Evolutionary conservation across 2,797 vertebrate genomes (phyloP).

Genomic region (Onychomys arenicola): DNA sequence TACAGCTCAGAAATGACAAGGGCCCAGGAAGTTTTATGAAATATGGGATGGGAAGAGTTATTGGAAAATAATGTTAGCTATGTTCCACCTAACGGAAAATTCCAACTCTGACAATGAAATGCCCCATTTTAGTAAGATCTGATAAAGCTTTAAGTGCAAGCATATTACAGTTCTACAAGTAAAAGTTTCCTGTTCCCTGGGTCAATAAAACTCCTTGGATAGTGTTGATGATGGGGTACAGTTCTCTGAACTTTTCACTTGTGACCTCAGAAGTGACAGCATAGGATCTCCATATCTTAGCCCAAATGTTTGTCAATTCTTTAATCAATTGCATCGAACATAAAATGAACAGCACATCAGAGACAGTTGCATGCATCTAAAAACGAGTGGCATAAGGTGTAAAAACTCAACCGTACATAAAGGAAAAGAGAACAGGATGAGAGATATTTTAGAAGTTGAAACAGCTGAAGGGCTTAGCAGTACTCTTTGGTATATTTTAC

Average conservation of each 20-base stretch:
- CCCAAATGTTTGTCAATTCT: background rate
- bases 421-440: conserved; percentile 2
- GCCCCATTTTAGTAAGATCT: background rate
- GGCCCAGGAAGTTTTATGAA: background rate
- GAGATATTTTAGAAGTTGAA: background rate
- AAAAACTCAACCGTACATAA: background rate
- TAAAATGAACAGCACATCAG: background rate
- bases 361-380: background rate
- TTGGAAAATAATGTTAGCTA: background rate
- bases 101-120: background rate
- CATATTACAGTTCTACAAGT: background rate
- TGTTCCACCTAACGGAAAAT: background rate
- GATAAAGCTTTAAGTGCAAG: background rate
- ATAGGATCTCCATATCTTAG: background rate
- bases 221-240: background rate
- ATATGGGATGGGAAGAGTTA: background rate
- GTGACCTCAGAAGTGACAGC: background rate
- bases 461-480: background rate
- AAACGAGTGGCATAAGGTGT: background rate
- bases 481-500: background rate
- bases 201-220: background rate
- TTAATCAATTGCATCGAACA: background rate
- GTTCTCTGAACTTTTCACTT: background rate
- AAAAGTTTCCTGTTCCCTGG: background rate
- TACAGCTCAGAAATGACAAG: background rate